These are phyloP conservation scores for Chrysocyon brachyurus DNA, from an alignment of 2,797 vertebrate species.

Conservation along the genomic window DNA sequence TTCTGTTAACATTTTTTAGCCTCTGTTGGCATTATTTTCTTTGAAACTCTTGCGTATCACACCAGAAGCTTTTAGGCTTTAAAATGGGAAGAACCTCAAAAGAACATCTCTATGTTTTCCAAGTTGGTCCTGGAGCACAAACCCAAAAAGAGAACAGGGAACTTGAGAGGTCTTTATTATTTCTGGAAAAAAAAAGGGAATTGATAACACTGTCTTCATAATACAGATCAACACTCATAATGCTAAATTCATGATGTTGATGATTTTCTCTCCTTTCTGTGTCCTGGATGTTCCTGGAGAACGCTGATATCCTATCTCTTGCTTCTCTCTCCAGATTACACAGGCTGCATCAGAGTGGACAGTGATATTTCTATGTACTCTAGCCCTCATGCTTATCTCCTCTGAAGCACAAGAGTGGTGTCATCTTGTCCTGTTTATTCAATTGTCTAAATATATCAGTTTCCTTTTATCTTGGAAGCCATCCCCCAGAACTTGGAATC, in stretches of 20 bases:
- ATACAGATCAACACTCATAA: slow-evolving; percentile 34
- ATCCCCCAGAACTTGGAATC: neutral
- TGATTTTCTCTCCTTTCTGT: neutral
- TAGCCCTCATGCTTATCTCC: neutral
- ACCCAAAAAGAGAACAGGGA: neutral
- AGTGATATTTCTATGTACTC: neutral
- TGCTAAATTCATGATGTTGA: neutral
- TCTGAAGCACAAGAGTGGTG: neutral
- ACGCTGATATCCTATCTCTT: neutral
- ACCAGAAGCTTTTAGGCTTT: slow-evolving; percentile 43
- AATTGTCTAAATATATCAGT: neutral
- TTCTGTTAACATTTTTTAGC: slow-evolving; percentile 49
- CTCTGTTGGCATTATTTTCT: slow-evolving; percentile 36
- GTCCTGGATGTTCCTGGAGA: neutral
- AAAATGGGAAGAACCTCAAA: slow-evolving; percentile 47
- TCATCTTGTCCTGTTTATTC: neutral
- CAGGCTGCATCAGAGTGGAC: neutral
- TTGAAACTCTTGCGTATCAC: neutral
- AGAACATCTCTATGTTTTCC: neutral
- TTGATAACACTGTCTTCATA: neutral
- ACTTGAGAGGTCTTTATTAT: neutral
- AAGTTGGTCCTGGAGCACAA: neutral
- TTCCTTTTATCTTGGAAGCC: slow-evolving; percentile 42
- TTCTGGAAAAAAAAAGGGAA: neutral
- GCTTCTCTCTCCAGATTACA: neutral